Evolutionary conservation across 1,140 invertebrate genomes (phyloP).

Genomic region (Pinna nobilis): DNA sequence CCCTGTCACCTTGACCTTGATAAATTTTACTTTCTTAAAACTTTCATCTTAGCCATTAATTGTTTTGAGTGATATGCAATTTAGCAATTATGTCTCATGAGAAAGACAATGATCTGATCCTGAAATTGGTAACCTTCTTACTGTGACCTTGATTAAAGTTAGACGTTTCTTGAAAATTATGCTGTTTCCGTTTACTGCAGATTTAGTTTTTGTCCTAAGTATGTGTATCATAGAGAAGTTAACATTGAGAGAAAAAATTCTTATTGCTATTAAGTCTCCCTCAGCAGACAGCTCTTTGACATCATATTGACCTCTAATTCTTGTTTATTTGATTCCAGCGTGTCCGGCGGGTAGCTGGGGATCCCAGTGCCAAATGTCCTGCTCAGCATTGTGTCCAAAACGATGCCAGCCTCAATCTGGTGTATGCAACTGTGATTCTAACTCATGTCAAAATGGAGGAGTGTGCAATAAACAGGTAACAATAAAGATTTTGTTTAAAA

Average conservation of each 20-base stretch:
- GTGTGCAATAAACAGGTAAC: conserved; percentile 35
- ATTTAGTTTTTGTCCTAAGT: background rate
- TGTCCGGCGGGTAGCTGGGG: conserved; percentile 50
- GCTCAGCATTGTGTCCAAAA: conserved; percentile 76
- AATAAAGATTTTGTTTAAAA: background rate
- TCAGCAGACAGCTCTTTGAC: background rate
- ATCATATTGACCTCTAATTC: background rate
- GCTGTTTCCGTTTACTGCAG: background rate
- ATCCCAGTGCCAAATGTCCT: conserved; percentile 46
- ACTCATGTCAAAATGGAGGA: conserved; percentile 55
- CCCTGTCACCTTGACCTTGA: background rate
- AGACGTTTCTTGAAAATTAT: background rate
- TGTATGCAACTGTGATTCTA: conserved; percentile 88
- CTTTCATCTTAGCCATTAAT: background rate
- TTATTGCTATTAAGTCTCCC: background rate
- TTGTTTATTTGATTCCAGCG: conserved; percentile 33
- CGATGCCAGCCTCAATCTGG: conserved; percentile 77
- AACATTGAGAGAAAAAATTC: background rate
- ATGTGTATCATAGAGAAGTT: background rate
- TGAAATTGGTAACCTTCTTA: no score
- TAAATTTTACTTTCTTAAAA: background rate
- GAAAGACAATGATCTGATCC: no score
- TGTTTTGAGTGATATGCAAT: background rate
- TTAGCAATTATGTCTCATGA: no score
- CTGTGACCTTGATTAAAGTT: background rate